Evolutionary conservation across 1,140 invertebrate species (phyloP).

Genomic region (Streblospio benedicti): DNA sequence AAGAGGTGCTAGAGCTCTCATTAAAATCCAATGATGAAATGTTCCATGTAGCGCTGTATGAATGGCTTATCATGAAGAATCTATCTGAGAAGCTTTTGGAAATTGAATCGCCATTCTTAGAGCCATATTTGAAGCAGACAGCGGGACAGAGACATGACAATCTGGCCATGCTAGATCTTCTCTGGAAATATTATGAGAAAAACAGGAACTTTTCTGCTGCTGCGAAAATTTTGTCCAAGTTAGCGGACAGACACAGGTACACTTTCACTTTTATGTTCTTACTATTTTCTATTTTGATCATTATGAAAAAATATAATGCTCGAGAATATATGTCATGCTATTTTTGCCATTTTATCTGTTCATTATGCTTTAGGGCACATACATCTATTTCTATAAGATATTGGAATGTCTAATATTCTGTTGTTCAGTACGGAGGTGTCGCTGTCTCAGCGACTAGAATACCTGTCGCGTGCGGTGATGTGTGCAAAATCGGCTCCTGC

Average conservation of each 20-base stretch:
- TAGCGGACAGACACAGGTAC: constrained; percentile 75
- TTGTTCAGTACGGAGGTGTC: constrained; percentile 48
- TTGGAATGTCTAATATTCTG: constrained; percentile 11
- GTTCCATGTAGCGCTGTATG: constrained; percentile 80
- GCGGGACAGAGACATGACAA: constrained; percentile 41
- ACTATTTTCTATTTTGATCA: too few species aligned
- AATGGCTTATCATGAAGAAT: constrained; percentile 80
- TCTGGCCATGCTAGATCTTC: constrained; percentile 65
- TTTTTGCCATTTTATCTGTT: too few species aligned
- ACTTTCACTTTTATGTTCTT: too few species aligned
- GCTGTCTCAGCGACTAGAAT: constrained; percentile 66
- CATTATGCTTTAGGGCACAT: too few species aligned
- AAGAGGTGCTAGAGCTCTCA: constrained; percentile 48
- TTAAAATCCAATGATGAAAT: constrained; percentile 66
- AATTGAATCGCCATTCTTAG: constrained; percentile 65
- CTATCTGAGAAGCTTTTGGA: constrained; percentile 66
- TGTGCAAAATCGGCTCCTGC: constrained; percentile 81
- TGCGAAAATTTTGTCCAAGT: constrained; percentile 77
- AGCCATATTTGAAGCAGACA: constrained; percentile 65
- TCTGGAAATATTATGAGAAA: constrained; percentile 94
- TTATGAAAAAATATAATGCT: too few species aligned
- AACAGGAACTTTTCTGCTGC: constrained; percentile 83
- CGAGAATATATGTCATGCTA: too few species aligned
- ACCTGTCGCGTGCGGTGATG: constrained; percentile 86
- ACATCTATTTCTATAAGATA: too few species aligned